phyloP scores from a whole-genome alignment of 2,113 vertebrate species.

The Grantiella picta region DNA sequence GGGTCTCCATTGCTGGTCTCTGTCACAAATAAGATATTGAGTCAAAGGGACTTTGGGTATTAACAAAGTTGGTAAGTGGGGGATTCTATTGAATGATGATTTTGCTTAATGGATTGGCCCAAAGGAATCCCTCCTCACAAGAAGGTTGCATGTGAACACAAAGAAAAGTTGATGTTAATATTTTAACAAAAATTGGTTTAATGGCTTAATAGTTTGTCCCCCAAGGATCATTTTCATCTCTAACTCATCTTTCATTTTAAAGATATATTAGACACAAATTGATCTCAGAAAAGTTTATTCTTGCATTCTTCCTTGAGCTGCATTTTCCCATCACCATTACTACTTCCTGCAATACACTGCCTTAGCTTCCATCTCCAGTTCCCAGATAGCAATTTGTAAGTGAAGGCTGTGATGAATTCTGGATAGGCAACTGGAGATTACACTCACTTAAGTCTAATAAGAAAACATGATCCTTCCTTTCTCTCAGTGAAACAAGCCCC shows the following conservation, averaged over 20 bases:
- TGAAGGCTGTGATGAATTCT: neutral
- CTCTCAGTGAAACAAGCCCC: neutral
- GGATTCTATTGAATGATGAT: neutral
- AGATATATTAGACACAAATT: neutral
- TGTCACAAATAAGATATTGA: neutral
- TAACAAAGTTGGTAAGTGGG: neutral
- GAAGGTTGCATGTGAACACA: neutral
- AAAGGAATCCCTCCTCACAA: neutral
- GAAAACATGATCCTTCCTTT: neutral
- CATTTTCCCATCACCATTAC: neutral
- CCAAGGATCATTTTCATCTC: neutral
- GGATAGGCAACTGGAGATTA: neutral
- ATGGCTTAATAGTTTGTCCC: neutral
- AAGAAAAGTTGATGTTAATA: neutral
- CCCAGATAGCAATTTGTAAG: neutral
- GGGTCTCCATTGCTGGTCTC: neutral
- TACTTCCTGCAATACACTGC: neutral
- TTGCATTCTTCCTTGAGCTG: neutral
- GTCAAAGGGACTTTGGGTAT: neutral
- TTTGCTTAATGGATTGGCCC: neutral
- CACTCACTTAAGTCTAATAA: neutral
- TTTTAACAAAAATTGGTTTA: neutral
- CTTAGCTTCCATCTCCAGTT: neutral
- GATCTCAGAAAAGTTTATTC: neutral
- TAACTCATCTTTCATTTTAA: neutral